Evolutionary conservation across 2,888 invertebrate genomes (phyloP), one percentile per base, ranked within the genome.

Genomic region (Syrphus vitripennis): DNA sequence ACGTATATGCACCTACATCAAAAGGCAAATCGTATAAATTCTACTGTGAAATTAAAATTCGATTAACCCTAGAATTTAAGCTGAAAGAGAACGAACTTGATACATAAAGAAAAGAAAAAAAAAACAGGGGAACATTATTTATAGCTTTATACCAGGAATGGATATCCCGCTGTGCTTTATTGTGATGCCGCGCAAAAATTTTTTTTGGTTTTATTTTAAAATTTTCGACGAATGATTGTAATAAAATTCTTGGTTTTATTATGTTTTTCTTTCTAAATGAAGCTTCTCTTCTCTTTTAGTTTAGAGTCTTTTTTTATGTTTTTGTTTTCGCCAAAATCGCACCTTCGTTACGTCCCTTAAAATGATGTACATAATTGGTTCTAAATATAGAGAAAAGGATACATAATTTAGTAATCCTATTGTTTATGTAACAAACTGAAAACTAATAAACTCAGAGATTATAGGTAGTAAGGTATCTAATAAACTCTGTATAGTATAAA

Each of bases 91-190:
- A 26, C 61, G 19, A 74, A 61, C 24, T 34, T 26, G 53, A 63
- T 29, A 26, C 21, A 74, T 53, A 3, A 6, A 19, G 1, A 24
- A 12, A 26, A 37, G 16, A 4, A 19, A 37, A 26, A 55, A 37
- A 24, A 61, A 67, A 31, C 21, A 29, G 59, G 7, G n/a, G 9
- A 76, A 37, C 19, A 16, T 42, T 76, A 81, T 76, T 81, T 81
- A 76, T 81, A 63, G 70, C 29, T 48, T 63, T 45, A 31, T 81
- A 63, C 70, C 69, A 57, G 76, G 81, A 81, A 40, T 81, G 55
- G 63, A 70, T 76, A 70, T 55, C 81, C 81, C 70, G 81, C 63
- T 61, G 81, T 70, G 76, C 69, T 76, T 81, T 81, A 70, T 55
- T 69, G 75, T 70, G 75, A 75, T 69, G 45, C 75, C 80, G 76